Percentiles rank a stretch among this genome's conserved stretches.
These are phyloP conservation scores for Phalera bucephala DNA, from an alignment of 2,888 invertebrate genomes.

Conservation along the genomic window DNA sequence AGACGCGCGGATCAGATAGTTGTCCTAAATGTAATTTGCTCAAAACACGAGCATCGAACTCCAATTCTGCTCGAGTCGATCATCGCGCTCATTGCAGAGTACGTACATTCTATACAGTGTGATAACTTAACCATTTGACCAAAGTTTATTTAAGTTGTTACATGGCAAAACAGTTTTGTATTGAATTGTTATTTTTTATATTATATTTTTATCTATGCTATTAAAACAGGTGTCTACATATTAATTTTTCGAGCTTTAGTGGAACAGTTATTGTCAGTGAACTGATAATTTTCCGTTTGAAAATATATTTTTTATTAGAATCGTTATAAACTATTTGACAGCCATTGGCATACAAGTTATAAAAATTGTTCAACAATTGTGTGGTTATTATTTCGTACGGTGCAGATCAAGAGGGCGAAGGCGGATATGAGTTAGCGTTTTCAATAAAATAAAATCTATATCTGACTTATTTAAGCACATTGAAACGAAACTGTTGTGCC, in stretches of 20 bases:
- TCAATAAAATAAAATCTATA: no score
- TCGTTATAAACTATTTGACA: no score
- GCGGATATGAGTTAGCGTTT: no score
- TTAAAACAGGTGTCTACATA: conserved; percentile 15
- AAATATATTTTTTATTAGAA: no score
- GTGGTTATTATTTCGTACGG: no score
- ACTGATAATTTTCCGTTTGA: conserved; percentile 8
- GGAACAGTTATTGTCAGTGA: conserved; percentile 15
- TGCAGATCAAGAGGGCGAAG: no score
- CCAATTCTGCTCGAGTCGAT: conserved; percentile 22
- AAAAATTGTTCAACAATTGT: no score
- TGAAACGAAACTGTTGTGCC: no score
- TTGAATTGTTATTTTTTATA: conserved; percentile 13
- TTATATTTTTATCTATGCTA: conserved; percentile 13
- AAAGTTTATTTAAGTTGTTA: conserved; percentile 71
- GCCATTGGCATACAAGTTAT: no score
- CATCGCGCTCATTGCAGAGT: conserved; percentile 15
- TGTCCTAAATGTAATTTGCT: no score
- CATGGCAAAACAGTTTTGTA: conserved; percentile 24
- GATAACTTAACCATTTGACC: conserved; percentile 61
- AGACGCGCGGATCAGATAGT: no score
- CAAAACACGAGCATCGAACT: conserved; percentile 17
- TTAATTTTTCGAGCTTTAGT: conserved; percentile 15
- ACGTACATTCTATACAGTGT: conserved; percentile 47
- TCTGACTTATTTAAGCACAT: no score